Evolutionary conservation across 2,888 invertebrate genomes (phyloP).

Genomic region (Bhutanitis thaidina): DNA sequence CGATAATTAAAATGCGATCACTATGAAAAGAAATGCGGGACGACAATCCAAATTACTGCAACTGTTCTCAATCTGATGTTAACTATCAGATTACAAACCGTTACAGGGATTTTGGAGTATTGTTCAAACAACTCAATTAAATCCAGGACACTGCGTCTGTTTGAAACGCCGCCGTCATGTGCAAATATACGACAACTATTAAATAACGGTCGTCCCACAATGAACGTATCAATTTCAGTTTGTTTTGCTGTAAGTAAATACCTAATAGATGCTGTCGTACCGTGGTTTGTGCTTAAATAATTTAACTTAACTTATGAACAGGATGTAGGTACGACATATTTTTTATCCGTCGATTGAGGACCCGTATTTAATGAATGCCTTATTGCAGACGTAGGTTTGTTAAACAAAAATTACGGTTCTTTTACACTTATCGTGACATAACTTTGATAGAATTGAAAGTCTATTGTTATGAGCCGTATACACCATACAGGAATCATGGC

Average conservation of each 20-base stretch:
- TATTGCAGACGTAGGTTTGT: conserved; percentile 5
- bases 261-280: conserved; percentile 12
- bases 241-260: conserved; percentile 21
- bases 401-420: background rate
- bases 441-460: too few relatives aligned
- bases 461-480: too few relatives aligned
- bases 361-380: conserved; percentile 13
- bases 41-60: conserved; percentile 2
- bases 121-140: conserved; percentile 28
- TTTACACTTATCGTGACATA: too few relatives aligned
- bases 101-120: conserved; percentile 18
- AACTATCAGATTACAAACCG: conserved; percentile 19
- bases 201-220: conserved; percentile 48
- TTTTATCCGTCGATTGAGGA: conserved; percentile 10
- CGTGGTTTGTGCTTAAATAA: conserved; percentile 10
- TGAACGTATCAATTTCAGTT: conserved; percentile 41
- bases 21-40: too few relatives aligned
- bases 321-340: conserved; percentile 17
- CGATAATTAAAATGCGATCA: too few relatives aligned
- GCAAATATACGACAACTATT: conserved; percentile 48
- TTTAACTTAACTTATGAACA: conserved; percentile 17
- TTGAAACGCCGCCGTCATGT: conserved; percentile 45
- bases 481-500: too few relatives aligned
- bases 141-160: conserved; percentile 45
- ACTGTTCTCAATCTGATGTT: conserved; percentile 4